Evolutionary conservation across 1,140 invertebrate species (phyloP), one percentile per base, ranked within the genome.

Genomic region (Andrena cerasifolii): DNA sequence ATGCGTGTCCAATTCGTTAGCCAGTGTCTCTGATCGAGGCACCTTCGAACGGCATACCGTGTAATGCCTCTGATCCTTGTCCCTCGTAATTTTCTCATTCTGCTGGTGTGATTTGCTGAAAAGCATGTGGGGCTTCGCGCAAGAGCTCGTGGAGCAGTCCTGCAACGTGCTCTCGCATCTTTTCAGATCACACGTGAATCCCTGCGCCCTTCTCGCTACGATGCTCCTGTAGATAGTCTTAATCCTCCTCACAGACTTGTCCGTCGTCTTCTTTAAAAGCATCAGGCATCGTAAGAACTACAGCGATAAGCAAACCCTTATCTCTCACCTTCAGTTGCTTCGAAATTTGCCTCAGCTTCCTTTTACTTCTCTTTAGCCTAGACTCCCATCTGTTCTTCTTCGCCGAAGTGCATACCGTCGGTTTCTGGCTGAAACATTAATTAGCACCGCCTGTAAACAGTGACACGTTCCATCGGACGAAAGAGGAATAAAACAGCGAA

Each of bases 121-220:
- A 18, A 70, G 8, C 79, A 76, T 79, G 26, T 53, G 14, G 0
- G 54, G 18, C 4, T 82, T 79, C 10, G 33, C 51, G 12, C 84
- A 85, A 12, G 70, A 33, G 14, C 53, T 62, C n/a, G 0, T 6
- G 49, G 61, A 76, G 51, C 84, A 85, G 0, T 82, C 36, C 33
- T 49, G 18, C 26, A 84, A 1, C 0, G 79, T 68, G 28, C 58
- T 82, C 3, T 45, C 43, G 26, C 82, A 85, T 18, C 72, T 68
- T 12, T 18, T 71, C 2, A 84, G 8, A 2, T 85, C 62, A 40
- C 82, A 85, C 1, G 54, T 53, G 54, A 63, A 85, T 12, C 83
- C 83, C 4, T 71, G 26, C 6, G 10, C 83, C 28, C 79, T 51
- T 31, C 3, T 75, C 8, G 24, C 10, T 18, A 12, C 26, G 0